phyloP scores from a whole-genome alignment of 2,113 vertebrate species.

The Rutilus rutilus region DNA sequence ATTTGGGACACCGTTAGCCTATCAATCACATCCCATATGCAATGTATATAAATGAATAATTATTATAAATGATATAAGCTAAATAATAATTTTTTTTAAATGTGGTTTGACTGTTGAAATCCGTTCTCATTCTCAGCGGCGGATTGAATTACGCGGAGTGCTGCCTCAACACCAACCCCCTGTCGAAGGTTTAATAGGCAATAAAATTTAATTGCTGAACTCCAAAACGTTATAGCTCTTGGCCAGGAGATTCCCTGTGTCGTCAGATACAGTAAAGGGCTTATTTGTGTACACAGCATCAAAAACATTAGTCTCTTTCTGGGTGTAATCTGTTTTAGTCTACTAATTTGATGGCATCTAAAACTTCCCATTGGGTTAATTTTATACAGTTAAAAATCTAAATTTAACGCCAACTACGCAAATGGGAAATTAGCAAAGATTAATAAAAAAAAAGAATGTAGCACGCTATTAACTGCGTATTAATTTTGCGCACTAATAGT shows the following conservation, averaged over 20 bases:
- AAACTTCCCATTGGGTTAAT: conserved; percentile 7
- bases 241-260: conserved; percentile 82
- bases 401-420: not conserved
- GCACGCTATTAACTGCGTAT: not conserved
- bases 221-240: conserved; percentile 81
- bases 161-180: conserved; percentile 47
- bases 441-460: not conserved
- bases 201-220: conserved; percentile 78
- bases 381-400: not conserved
- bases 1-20: not conserved
- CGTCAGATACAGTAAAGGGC: conserved; percentile 82
- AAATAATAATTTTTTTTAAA: not conserved
- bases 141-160: conserved; percentile 53
- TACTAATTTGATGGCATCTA: conserved; percentile 7
- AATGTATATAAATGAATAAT: not conserved
- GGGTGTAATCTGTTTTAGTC: conserved; percentile 82
- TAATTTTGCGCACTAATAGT: not conserved
- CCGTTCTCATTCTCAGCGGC: not conserved
- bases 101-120: conserved; percentile 9
- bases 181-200: conserved; percentile 77
- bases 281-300: conserved; percentile 75
- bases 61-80: not conserved
- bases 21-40: not conserved
- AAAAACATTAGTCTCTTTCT: conserved; percentile 82
- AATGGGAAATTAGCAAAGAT: not conserved